Evolutionary conservation across 92 coral and sea anemone genomes (phyloP).

Genomic region (Epizoanthus scotinus): DNA sequence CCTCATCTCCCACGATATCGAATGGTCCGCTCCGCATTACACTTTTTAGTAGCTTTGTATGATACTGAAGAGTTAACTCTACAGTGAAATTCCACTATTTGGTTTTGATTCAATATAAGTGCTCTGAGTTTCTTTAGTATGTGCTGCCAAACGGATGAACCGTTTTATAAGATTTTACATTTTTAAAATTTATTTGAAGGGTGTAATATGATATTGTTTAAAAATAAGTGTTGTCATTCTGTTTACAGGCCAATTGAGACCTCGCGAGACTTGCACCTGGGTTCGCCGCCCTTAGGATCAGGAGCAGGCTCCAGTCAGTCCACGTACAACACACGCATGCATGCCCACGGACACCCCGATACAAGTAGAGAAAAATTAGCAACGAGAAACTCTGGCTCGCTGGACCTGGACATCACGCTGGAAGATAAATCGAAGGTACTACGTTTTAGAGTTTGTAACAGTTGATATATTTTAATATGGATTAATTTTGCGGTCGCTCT

Average conservation of each 20-base stretch:
- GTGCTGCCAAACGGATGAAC: neutral
- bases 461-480: too few species aligned
- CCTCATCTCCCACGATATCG: too few species aligned
- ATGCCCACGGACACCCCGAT: neutral
- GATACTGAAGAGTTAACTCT: too few species aligned
- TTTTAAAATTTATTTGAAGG: neutral
- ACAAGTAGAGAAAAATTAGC: conserved; percentile 5
- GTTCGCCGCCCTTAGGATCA: conserved; percentile 7
- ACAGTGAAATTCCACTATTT: too few species aligned
- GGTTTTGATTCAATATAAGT: too few species aligned
- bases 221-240: neutral
- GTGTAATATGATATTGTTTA: neutral
- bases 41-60: too few species aligned
- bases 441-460: too few species aligned
- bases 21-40: too few species aligned
- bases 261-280: neutral
- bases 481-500: too few species aligned
- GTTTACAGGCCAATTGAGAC: conserved; percentile 9
- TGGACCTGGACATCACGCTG: conserved; percentile 85
- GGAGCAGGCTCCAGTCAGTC: conserved; percentile 20
- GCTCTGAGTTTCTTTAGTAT: too few species aligned
- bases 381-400: conserved; percentile 45
- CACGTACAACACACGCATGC: neutral
- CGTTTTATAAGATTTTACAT: too few species aligned
- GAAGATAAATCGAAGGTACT: conserved; percentile 75